phyloP scores from a whole-genome alignment of 23 tunicate species.

The Ascidia mentula region DNA sequence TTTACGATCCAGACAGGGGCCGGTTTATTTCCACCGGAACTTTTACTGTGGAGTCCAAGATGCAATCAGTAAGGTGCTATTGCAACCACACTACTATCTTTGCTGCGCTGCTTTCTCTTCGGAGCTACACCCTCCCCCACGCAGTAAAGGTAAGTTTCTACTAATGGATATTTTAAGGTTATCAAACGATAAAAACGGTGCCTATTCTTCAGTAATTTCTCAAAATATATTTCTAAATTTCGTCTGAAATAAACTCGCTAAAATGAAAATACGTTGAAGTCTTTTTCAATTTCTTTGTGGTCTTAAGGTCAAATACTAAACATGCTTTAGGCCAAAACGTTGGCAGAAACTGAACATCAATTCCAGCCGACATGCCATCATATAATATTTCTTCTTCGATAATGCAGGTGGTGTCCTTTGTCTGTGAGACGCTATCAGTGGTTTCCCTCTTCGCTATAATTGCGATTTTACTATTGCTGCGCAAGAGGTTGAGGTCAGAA shows the following conservation, averaged over 20 bases:
- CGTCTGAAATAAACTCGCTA: too few species aligned
- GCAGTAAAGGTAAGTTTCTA: constrained; percentile 28
- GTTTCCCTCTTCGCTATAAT: neutral
- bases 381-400: neutral
- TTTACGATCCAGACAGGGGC: neutral
- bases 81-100: constrained; percentile 55
- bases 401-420: constrained; percentile 7
- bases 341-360: too few species aligned
- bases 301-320: too few species aligned
- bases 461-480: neutral
- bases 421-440: constrained; percentile 19
- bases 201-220: too few species aligned
- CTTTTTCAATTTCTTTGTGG: too few species aligned
- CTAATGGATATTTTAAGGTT: too few species aligned
- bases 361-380: too few species aligned
- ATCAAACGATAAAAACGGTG: too few species aligned
- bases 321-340: too few species aligned
- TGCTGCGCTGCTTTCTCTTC: constrained; percentile 43
- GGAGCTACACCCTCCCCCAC: constrained; percentile 19
- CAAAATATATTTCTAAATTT: too few species aligned
- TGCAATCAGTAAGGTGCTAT: constrained; percentile 16
- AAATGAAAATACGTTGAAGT: too few species aligned
- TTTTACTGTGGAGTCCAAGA: neutral
- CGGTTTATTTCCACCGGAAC: neutral
- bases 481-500: neutral